Percentiles rank a stretch among this genome's conserved stretches.
phyloP scores from a whole-genome alignment of 2,797 vertebrate genomes.

The Dicrostonyx torquatus region DNA sequence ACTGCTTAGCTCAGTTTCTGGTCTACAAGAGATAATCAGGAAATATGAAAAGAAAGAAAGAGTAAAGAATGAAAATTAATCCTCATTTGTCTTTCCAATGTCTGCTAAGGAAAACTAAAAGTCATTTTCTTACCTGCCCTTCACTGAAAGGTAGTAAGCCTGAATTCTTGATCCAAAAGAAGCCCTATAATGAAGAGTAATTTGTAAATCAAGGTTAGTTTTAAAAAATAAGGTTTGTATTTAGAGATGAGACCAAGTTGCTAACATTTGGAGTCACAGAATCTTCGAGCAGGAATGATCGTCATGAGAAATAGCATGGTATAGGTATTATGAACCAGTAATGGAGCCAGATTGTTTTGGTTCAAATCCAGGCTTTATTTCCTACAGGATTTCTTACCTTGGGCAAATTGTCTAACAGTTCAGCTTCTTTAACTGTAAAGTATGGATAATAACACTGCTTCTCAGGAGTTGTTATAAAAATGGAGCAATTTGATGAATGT shows the following conservation, averaged over 20 bases:
- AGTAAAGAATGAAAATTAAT: neutral
- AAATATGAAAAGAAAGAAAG: neutral
- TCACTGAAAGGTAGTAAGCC: neutral
- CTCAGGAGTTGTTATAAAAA: neutral
- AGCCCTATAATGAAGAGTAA: neutral
- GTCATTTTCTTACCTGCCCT: neutral
- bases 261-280: neutral
- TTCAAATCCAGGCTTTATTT: slow-evolving; percentile 2
- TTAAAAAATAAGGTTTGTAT: neutral
- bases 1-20: neutral
- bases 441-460: neutral
- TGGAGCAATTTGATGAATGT: neutral
- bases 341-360: neutral
- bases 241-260: slow-evolving; percentile 24
- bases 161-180: neutral
- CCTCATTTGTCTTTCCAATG: neutral
- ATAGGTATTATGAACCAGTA: neutral
- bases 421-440: slow-evolving; percentile 16
- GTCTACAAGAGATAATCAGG: neutral
- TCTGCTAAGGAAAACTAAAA: neutral
- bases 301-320: fast-evolving
- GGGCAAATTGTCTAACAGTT: neutral
- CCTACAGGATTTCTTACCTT: neutral
- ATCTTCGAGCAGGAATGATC: neutral
- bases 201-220: neutral